A percentile compares a stretch with the other conserved stretches of the same genome.
These are phyloP conservation scores for Sorex fumeus DNA, from an alignment of 2,113 vertebrate genomes.

Conservation along the genomic window DNA sequence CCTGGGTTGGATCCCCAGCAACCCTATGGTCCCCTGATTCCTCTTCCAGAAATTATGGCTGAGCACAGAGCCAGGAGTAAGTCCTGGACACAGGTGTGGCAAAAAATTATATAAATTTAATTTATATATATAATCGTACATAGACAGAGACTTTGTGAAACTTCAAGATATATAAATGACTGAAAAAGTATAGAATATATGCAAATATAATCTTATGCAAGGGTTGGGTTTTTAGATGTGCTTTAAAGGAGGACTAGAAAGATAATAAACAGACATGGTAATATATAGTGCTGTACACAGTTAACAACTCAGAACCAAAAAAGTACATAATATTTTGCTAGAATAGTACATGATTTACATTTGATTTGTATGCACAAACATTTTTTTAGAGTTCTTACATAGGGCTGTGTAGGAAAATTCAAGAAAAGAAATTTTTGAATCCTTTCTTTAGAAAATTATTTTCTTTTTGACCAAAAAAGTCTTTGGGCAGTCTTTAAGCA, in stretches of 20 bases:
- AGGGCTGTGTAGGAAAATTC: not conserved
- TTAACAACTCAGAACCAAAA: not conserved
- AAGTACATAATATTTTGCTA: not conserved
- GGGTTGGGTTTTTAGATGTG: not conserved
- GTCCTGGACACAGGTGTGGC: no score
- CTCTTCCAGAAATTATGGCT: no score
- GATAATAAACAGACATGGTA: not conserved
- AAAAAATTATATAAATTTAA: no score
- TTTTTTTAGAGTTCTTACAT: not conserved
- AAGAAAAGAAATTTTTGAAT: not conserved
- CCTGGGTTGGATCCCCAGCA: no score
- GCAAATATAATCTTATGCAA: not conserved
- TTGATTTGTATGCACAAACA: not conserved
- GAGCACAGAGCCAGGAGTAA: no score
- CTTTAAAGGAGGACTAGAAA: not conserved
- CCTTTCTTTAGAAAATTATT: no score
- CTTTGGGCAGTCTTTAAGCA: not conserved
- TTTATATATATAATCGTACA: no score
- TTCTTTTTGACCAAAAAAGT: not conserved
- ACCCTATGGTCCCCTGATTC: no score
- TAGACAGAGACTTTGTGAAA: no score
- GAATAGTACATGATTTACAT: not conserved
- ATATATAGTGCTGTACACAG: not conserved
- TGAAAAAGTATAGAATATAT: constrained; percentile 12
- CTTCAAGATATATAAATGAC: no score